Evolutionary conservation across 1,140 invertebrate genomes (phyloP).

Genomic region (Oreohelix idahoensis): DNA sequence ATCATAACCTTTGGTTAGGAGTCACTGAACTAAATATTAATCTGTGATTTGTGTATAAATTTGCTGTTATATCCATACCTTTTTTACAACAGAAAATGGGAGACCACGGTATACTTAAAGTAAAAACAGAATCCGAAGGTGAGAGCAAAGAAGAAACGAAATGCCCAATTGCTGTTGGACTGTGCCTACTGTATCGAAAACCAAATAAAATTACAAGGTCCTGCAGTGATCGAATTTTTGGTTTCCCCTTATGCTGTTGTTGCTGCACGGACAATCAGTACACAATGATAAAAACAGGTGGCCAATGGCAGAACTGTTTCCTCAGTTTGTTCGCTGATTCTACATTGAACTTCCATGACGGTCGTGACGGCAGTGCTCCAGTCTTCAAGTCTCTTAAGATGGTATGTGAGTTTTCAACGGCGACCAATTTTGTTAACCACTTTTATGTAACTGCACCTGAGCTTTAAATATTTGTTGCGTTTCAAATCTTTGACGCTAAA

Average conservation of each 20-base stretch:
- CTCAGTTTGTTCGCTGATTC: conserved; percentile 13
- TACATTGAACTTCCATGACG: conserved; percentile 1
- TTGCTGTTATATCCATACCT: too few relatives aligned
- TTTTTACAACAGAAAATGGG: neutral
- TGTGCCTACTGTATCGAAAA: neutral
- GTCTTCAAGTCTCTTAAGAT: neutral
- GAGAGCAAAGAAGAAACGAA: neutral
- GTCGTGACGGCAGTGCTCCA: neutral
- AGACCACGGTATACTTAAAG: neutral
- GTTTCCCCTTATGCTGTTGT: too few relatives aligned
- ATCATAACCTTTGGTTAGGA: too few relatives aligned
- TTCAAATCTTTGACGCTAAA: too few relatives aligned
- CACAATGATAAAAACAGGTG: neutral
- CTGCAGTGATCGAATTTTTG: neutral
- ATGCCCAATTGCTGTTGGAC: conserved; percentile 25
- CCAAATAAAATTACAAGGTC: neutral
- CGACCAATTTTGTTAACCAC: too few relatives aligned
- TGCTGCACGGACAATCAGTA: neutral
- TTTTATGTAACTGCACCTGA: too few relatives aligned
- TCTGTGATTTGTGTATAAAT: too few relatives aligned
- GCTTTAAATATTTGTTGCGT: too few relatives aligned
- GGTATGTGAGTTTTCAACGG: conserved; percentile 4
- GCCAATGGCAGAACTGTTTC: neutral
- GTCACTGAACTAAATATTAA: too few relatives aligned
- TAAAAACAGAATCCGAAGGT: neutral